Evolutionary conservation across 1,140 invertebrate genomes (phyloP), one percentile per base, ranked within the genome.

Genomic region (Cepaea nemoralis): DNA sequence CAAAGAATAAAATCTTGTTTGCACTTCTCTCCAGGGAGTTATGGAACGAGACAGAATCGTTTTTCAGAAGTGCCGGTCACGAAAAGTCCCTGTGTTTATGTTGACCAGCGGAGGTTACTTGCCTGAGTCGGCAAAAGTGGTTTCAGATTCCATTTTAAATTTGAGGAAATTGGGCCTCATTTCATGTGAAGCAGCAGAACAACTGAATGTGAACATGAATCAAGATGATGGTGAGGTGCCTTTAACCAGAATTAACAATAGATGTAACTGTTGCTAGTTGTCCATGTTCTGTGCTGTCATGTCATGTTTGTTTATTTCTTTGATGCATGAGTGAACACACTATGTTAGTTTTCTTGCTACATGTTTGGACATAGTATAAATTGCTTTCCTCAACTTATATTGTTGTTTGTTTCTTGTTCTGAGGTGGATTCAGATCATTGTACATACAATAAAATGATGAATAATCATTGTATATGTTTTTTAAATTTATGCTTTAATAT

Each of bases 21-120:
- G 33, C 6, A 12, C n/a, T 82, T 69, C 77, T 76, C 86, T 90
- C 66, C 91, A 96, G 94, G 96, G 96, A n/a, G 95, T 97, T 33
- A 94, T 97, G 66, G 91, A 94, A 88, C 92, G 96, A 84, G 96
- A 97, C 90, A 94, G 96, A 90, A 93, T 96, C 37, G 95, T 97
- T 2, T 97, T 97, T 89, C 91, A 93, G 82, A 93, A 94, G 83
- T 95, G 94, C 50, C 92, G 93, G 78, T 83, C 93, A 14, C 88
- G 93, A 24, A 89, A 93, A 19, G 94, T 96, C 83, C 96, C 96
- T 0, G 94, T 97, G 66, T 94, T 96, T 0, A 97, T 97, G 96
- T 88, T 97, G n/a, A 96, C 96, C 0, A 97, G 96, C 88, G 96
- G 96, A 14, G 96, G 96, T 0, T 97, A 97, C 91, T 92, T 94